phyloP scores from a whole-genome alignment of 2,113 vertebrate genomes.

The Chaenogobius annularis region DNA sequence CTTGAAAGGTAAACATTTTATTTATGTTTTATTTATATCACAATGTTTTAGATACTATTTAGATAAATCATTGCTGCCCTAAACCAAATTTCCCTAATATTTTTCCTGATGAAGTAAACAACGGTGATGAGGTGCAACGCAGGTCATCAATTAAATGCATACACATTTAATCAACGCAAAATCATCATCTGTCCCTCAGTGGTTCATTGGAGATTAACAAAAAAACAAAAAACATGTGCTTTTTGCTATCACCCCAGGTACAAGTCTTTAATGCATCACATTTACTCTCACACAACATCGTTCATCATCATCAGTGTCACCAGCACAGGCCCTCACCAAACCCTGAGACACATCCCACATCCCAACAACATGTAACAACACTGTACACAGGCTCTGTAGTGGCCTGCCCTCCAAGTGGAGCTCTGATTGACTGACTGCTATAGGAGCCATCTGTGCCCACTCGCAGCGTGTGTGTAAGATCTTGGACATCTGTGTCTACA shows the following conservation, averaged over 20 bases:
- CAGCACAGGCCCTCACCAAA: constrained; percentile 15
- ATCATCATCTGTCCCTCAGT: constrained; percentile 19
- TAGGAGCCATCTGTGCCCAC: constrained; percentile 70
- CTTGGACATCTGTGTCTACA: constrained; percentile 71
- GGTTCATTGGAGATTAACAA: not conserved
- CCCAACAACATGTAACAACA: constrained; percentile 19
- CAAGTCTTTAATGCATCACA: constrained; percentile 18
- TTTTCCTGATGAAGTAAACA: not conserved
- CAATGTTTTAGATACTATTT: not conserved
- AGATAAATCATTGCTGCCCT: not conserved
- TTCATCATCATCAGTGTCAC: constrained; percentile 57
- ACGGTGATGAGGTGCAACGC: not conserved
- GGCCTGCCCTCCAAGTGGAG: constrained; percentile 43
- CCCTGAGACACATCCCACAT: constrained; percentile 1
- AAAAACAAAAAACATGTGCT: constrained; percentile 15
- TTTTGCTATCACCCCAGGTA: constrained; percentile 21
- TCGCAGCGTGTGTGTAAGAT: constrained; percentile 55
- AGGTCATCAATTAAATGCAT: not conserved
- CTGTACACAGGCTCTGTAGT: constrained; percentile 20
- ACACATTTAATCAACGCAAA: constrained; percentile 6
- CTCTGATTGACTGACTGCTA: constrained; percentile 68
- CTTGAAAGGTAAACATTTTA: not conserved
- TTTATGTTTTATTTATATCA: not conserved
- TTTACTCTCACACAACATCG: constrained; percentile 27
- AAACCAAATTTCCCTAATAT: not conserved